Base-by-base conservation (phyloP, 2,113 vertebrate species). In the Hippocampus abdominalis region DNA sequence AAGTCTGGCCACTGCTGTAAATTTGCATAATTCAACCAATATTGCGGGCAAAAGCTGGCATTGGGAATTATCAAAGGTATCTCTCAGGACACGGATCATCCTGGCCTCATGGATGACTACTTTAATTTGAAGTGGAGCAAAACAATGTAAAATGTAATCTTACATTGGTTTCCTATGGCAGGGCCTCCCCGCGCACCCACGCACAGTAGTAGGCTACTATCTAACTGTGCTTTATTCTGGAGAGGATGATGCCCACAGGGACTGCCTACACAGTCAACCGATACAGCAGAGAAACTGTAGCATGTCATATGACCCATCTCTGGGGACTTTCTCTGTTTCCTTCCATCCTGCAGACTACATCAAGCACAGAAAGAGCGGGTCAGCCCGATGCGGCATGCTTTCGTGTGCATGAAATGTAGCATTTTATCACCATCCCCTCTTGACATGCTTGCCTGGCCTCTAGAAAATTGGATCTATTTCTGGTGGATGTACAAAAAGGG, bases 291-390 rank as follows among this genome's bases (percentile, higher is more conserved):
- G 82, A 77, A 79, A 77, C 85, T 75, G 82, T 81, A 80, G 87
- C 73, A 81, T 76, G 81, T 89, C 87, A 88, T 86, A 81, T 87
- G 87, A 87, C 77, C 75, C 78, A 29, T 79, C 82, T 80, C 80
- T 40, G 42, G 83, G 84, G 86, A 84, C 80, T 78, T 82, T 81
- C 66, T 81, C 67, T 66, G 68, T 84, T 73, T 82, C 81, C 0
- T 69, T 81, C 77, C 60, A 40, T 13, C 32, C 77, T 82, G 25
- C 68, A 73, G 32, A 69, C 59, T 56, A 64, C 70, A 81, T 44
- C 73, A 81, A 71, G 69, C 66, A 62, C 63, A 70, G n/a, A 77
- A 83, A 77, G 67, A 76, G 77, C 77, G 76, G 71, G 73, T 71
- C 79, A 79, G 75, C 68, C 75, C 71, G 49, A 27, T 73, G 65